These are phyloP conservation scores for Xenops minutus DNA, from an alignment of 2,797 vertebrate species.

Conservation along the genomic window DNA sequence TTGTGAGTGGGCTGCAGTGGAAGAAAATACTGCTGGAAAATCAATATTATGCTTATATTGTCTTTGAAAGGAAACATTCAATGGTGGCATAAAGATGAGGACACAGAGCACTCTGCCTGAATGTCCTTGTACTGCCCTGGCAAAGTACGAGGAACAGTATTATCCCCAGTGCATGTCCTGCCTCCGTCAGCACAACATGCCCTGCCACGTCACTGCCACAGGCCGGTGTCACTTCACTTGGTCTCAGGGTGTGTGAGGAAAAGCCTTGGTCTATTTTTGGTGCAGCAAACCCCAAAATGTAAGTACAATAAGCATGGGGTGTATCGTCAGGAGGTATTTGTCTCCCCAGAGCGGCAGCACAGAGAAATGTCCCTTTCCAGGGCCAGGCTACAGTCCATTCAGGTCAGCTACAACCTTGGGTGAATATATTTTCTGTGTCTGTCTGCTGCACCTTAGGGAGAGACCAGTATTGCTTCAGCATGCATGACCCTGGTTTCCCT, in stretches of 20 bases:
- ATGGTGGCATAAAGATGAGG: not conserved
- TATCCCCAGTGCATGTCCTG: not conserved
- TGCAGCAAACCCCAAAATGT: not conserved
- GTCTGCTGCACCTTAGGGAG: not conserved
- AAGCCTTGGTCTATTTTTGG: not conserved
- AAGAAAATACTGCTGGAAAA: not conserved
- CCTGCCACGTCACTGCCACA: not conserved
- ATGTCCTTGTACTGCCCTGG: not conserved
- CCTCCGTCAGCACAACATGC: fast-evolving
- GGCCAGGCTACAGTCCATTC: not conserved
- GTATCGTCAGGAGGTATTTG: fast-evolving
- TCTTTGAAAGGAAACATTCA: not conserved
- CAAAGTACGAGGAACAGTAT: not conserved
- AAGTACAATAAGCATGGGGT: not conserved
- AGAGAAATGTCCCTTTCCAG: not conserved
- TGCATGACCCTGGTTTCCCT: not conserved
- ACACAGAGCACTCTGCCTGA: not conserved
- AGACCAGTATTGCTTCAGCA: not conserved
- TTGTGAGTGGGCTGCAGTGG: not conserved
- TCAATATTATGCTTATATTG: not conserved
- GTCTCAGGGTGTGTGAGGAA: not conserved
- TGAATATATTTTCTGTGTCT: not conserved
- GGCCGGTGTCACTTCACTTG: fast-evolving
- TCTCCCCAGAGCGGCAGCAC: fast-evolving
- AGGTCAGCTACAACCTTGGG: not conserved